Percentiles rank a stretch among this genome's conserved stretches.
These are phyloP conservation scores for Drosophila melanogaster DNA, from an alignment of 1,140 invertebrate genomes.

Conservation along the genomic window DNA sequence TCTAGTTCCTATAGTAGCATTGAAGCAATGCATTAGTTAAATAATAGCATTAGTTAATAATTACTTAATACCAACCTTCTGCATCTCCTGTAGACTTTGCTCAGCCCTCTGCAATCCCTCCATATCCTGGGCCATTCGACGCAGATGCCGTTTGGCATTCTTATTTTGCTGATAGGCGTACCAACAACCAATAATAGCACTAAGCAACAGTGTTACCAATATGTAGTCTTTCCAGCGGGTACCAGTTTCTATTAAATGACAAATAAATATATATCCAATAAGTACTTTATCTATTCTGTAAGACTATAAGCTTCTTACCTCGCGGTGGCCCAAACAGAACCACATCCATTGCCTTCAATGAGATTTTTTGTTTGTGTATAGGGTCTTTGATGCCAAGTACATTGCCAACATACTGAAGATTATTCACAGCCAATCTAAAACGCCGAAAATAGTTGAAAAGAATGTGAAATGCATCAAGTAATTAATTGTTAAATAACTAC, in stretches of 20 bases:
- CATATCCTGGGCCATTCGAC: conserved; percentile 96
- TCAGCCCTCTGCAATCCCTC: conserved; percentile 96
- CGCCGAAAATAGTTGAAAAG: background rate
- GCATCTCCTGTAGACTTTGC: conserved; percentile 92
- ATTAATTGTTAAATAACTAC: no score
- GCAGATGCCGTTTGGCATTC: conserved; percentile 92
- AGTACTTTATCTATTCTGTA: background rate
- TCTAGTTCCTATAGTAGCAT: conserved; percentile 69
- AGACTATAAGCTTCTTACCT: conserved; percentile 87
- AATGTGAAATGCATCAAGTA: no score
- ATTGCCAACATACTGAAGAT: conserved; percentile 93
- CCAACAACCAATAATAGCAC: conserved; percentile 95
- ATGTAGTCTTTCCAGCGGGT: conserved; percentile 94
- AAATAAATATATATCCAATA: background rate
- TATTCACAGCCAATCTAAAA: conserved; percentile 94
- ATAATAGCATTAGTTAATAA: no score
- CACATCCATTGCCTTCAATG: conserved; percentile 98
- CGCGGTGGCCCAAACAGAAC: conserved; percentile 98
- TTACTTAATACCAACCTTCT: conserved; percentile 86
- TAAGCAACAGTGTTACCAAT: conserved; percentile 91
- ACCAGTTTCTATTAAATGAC: conserved; percentile 84
- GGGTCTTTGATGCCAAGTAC: conserved; percentile 98
- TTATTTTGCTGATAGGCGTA: conserved; percentile 95
- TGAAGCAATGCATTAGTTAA: background rate
- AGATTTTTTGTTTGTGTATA: conserved; percentile 98